phyloP scores from a whole-genome alignment of 2,113 vertebrate species.

The Sinosuthora webbiana region DNA sequence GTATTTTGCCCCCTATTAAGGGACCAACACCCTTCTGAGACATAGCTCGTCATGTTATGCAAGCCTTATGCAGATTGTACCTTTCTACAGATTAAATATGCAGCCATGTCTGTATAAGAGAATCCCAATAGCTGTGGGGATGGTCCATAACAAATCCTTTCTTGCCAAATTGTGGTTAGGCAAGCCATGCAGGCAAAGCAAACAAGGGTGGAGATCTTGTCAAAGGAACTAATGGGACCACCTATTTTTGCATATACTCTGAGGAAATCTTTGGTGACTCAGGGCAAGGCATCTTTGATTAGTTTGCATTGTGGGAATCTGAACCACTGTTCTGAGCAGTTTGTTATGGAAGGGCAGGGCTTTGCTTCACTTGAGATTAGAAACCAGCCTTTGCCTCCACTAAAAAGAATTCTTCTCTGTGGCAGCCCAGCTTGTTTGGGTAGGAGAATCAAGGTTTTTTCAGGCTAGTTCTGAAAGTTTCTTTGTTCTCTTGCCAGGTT shows the following conservation, averaged over 20 bases:
- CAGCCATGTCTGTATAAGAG: neutral
- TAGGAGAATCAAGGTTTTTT: neutral
- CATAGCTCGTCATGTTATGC: neutral
- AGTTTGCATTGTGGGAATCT: neutral
- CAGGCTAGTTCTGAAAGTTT: neutral
- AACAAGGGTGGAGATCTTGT: neutral
- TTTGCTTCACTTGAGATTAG: neutral
- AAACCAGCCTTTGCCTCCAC: neutral
- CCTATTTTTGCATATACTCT: neutral
- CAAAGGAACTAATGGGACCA: neutral
- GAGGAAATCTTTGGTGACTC: neutral
- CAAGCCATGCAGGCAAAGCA: neutral
- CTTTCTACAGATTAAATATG: neutral
- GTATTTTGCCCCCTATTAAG: neutral
- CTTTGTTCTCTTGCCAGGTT: neutral
- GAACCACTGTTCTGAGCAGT: neutral
- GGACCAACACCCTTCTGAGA: neutral
- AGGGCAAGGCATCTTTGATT: neutral
- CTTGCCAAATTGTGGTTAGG: neutral
- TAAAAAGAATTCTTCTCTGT: neutral
- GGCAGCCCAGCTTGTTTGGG: neutral
- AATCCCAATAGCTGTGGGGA: neutral
- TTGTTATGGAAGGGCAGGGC: neutral
- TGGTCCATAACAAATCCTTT: neutral
- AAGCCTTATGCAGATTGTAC: neutral